Percentiles rank a stretch among this genome's conserved stretches.
phyloP scores from a whole-genome alignment of 2,797 vertebrate species.

The Poecilia picta region DNA sequence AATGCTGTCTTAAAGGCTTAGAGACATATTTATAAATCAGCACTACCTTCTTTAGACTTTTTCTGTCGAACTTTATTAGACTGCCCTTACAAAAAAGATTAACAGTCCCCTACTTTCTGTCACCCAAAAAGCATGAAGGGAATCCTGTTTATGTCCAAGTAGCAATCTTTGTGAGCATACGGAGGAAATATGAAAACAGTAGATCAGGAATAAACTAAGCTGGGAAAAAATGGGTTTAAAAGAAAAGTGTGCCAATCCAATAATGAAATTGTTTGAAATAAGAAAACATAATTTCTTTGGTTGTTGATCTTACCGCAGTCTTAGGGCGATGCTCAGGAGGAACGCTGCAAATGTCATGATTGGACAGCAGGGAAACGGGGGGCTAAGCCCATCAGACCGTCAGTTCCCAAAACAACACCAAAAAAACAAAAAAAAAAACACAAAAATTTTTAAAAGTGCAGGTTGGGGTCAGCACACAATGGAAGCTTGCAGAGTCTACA shows the following conservation, averaged over 20 bases:
- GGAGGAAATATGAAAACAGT: background rate
- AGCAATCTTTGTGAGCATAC: background rate
- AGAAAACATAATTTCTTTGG: background rate
- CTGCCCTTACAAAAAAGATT: background rate
- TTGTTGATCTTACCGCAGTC: background rate
- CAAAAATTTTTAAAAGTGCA: too few relatives aligned
- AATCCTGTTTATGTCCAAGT: conserved; percentile 15
- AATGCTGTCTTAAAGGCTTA: background rate
- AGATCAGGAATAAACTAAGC: background rate
- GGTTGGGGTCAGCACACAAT: too few relatives aligned
- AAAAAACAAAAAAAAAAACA: too few relatives aligned
- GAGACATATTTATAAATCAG: background rate
- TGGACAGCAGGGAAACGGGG: too few relatives aligned
- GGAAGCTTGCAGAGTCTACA: too few relatives aligned
- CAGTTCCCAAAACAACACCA: too few relatives aligned
- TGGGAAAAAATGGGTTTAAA: background rate
- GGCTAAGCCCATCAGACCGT: too few relatives aligned
- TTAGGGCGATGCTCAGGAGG: too few relatives aligned
- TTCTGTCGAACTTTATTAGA: background rate
- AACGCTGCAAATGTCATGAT: too few relatives aligned
- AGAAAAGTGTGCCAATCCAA: background rate
- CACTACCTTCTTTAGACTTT: background rate
- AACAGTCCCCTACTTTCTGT: conserved; percentile 4
- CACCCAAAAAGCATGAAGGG: background rate
- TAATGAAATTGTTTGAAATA: background rate